phyloP scores from a whole-genome alignment of 37 sponge, comb jelly and placozoan genomes.

The Chondrosia reniformis region DNA sequence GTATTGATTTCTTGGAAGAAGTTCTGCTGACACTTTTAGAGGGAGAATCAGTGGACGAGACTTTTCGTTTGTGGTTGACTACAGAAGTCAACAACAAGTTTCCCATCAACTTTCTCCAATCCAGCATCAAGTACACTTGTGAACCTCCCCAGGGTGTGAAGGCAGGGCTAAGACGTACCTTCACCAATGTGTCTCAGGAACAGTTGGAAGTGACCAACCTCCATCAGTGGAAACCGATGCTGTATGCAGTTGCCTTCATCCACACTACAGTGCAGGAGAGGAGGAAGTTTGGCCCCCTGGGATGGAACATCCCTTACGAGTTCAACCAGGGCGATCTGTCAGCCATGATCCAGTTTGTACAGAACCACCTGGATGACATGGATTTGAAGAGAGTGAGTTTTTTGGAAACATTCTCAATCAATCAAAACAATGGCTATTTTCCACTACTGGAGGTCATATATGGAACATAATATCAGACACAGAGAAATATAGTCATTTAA shows the following conservation, averaged over 20 bases:
- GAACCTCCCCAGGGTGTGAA: conserved; percentile 99
- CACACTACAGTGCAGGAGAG: conserved; percentile 99
- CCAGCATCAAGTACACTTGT: conserved; percentile 95
- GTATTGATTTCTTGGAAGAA: conserved; percentile 96
- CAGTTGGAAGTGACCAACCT: conserved; percentile 92
- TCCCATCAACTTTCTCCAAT: conserved; percentile 96
- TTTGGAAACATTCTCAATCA: too few species aligned
- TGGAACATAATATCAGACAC: too few species aligned
- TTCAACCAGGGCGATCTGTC: conserved; percentile 96
- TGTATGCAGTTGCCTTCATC: conserved; percentile 94
- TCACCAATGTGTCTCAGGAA: conserved; percentile 93
- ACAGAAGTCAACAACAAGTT: conserved; percentile 96
- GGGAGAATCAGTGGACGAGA: conserved; percentile 79
- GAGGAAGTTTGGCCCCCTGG: conserved; percentile 93
- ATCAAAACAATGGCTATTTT: too few species aligned
- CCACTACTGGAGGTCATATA: too few species aligned
- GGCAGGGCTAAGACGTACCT: conserved; percentile 96
- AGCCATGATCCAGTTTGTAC: conserved; percentile 85
- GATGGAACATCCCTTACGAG: conserved; percentile 99
- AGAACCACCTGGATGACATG: conserved; percentile 94
- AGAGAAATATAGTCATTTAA: too few species aligned
- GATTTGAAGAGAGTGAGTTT: conserved; percentile 79
- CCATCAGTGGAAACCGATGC: conserved; percentile 98
- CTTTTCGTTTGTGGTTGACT: conserved; percentile 96
- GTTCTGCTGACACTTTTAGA: conserved; percentile 83